These are phyloP conservation scores for Loripinus fragilis DNA, from an alignment of 2,888 invertebrate genomes.

Conservation along the genomic window DNA sequence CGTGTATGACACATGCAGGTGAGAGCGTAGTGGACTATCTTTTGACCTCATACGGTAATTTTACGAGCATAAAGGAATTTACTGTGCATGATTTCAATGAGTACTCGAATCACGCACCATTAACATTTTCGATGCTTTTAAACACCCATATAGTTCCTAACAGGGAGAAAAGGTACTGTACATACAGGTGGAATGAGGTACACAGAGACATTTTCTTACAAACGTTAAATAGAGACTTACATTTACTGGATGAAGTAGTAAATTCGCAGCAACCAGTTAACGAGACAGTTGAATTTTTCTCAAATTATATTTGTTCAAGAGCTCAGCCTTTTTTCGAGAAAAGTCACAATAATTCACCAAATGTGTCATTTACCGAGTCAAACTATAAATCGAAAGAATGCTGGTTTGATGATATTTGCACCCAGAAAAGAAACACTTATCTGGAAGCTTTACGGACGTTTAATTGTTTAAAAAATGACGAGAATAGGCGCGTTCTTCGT, in stretches of 20 bases:
- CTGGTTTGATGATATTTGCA: background rate
- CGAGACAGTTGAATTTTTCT: background rate
- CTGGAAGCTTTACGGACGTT: background rate
- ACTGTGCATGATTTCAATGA: slow-evolving; percentile 17
- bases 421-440: background rate
- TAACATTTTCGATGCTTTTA: slow-evolving; percentile 1
- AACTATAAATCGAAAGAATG: background rate
- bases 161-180: too few relatives aligned
- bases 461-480: background rate
- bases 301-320: background rate
- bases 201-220: background rate
- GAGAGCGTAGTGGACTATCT: background rate
- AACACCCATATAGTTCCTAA: background rate
- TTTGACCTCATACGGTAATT: background rate
- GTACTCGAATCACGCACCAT: slow-evolving; percentile 17
- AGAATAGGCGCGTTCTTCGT: background rate
- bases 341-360: background rate
- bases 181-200: background rate
- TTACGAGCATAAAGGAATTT: background rate
- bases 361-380: background rate
- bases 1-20: background rate
- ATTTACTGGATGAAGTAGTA: background rate
- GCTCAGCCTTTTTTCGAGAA: background rate
- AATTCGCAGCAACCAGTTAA: background rate
- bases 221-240: background rate